Percentiles rank a stretch among this genome's conserved stretches.
Evolutionary conservation across 2,797 vertebrate genomes (phyloP).

Genomic region (Decapterus maruadsi): DNA sequence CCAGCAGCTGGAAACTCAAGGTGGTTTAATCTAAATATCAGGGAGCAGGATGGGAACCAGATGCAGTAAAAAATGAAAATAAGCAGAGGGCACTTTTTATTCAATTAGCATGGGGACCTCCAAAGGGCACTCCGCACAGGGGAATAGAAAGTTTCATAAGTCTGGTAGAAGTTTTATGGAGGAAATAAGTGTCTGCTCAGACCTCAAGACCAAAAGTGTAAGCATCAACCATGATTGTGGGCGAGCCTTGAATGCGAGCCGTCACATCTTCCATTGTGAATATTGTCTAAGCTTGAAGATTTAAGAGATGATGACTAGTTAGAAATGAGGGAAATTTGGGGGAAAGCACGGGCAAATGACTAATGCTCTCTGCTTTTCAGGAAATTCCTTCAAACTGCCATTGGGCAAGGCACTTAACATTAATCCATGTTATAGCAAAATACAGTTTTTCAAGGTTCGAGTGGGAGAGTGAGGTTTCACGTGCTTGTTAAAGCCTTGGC

Average conservation of each 20-base stretch:
- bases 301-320: conserved; percentile 34
- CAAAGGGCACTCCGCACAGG: conserved; percentile 44
- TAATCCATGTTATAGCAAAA: conserved; percentile 46
- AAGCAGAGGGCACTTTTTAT: conserved; percentile 56
- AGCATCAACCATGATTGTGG: neutral
- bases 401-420: conserved; percentile 47
- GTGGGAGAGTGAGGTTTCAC: conserved; percentile 21
- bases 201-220: conserved; percentile 17
- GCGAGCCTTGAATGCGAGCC: neutral
- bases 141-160: conserved; percentile 25
- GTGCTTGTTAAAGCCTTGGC: conserved; percentile 40
- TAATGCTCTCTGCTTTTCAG: conserved; percentile 42
- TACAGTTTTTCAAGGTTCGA: conserved; percentile 52
- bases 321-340: conserved; percentile 23
- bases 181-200: conserved; percentile 14
- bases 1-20: conserved; percentile 74
- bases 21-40: conserved; percentile 72
- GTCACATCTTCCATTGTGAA: conserved; percentile 40
- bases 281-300: neutral
- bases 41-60: conserved; percentile 74
- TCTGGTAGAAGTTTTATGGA: conserved; percentile 21
- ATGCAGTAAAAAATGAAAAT: conserved; percentile 56
- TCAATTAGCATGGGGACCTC: conserved; percentile 42
- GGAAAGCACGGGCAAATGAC: conserved; percentile 34
- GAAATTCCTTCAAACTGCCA: conserved; percentile 38